These are phyloP conservation scores for Liparis tanakae DNA, from an alignment of 2,797 vertebrate genomes.

Conservation along the genomic window DNA sequence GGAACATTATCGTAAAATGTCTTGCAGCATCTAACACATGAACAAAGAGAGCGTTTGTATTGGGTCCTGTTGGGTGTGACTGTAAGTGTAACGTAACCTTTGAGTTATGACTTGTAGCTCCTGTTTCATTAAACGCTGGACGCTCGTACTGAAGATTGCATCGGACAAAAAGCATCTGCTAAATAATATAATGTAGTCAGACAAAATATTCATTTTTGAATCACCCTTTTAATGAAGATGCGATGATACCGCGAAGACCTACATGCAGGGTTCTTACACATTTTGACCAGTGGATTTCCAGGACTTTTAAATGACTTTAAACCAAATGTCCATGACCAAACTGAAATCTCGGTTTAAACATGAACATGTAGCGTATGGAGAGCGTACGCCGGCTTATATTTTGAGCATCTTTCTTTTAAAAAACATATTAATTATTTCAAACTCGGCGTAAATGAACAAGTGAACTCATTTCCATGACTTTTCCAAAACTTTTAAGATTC, in stretches of 20 bases:
- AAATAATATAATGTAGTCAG: background rate
- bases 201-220: background rate
- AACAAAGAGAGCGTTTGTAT: slow-evolving; percentile 1
- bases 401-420: too few relatives aligned
- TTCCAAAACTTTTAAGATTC: too few relatives aligned
- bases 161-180: background rate
- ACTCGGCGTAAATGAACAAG: too few relatives aligned
- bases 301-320: too few relatives aligned
- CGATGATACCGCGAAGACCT: background rate
- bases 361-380: too few relatives aligned
- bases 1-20: slow-evolving; percentile 33
- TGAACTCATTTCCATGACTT: too few relatives aligned
- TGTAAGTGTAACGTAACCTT: background rate
- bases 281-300: too few relatives aligned
- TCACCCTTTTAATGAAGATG: slow-evolving; percentile 5
- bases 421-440: too few relatives aligned
- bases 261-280: too few relatives aligned
- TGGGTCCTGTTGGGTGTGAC: background rate
- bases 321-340: too few relatives aligned
- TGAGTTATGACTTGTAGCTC: slow-evolving; percentile 6
- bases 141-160: background rate
- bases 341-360: too few relatives aligned
- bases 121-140: background rate
- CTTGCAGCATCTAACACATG: background rate
- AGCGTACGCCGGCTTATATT: too few relatives aligned